Evolutionary conservation across 1,140 invertebrate genomes (phyloP).

Genomic region (Cryptotermes secundus): DNA sequence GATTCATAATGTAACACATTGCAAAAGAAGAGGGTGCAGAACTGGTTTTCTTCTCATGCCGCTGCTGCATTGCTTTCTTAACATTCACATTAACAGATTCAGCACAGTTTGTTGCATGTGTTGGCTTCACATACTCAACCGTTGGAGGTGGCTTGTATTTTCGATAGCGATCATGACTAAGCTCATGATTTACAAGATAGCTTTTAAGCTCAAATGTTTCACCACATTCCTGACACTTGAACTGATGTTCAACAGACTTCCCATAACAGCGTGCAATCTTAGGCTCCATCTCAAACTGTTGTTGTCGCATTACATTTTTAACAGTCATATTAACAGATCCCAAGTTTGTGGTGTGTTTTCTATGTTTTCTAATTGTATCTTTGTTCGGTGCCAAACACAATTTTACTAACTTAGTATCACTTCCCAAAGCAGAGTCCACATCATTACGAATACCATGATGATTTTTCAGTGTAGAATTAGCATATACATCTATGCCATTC

Average conservation of each 20-base stretch:
- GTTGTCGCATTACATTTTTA: no score
- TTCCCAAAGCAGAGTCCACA: background rate
- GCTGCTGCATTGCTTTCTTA: no score
- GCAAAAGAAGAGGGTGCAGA: no score
- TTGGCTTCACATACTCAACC: background rate
- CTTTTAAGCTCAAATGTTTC: background rate
- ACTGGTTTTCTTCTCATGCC: no score
- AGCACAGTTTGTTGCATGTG: no score
- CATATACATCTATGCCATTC: background rate
- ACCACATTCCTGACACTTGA: background rate
- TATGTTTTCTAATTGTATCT: background rate
- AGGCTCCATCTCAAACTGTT: no score
- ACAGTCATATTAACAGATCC: no score
- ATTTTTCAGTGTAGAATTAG: background rate
- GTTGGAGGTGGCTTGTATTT: background rate
- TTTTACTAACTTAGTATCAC: background rate
- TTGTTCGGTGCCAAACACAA: background rate
- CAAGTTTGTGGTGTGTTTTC: no score
- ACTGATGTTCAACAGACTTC: no score
- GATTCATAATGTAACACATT: no score
- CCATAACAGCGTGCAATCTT: no score
- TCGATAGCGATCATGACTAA: background rate
- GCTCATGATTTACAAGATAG: background rate
- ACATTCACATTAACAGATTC: no score
- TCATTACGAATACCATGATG: background rate